Base-by-base conservation (phyloP, 2,113 vertebrate species). In the Syrmaticus mikado region DNA sequence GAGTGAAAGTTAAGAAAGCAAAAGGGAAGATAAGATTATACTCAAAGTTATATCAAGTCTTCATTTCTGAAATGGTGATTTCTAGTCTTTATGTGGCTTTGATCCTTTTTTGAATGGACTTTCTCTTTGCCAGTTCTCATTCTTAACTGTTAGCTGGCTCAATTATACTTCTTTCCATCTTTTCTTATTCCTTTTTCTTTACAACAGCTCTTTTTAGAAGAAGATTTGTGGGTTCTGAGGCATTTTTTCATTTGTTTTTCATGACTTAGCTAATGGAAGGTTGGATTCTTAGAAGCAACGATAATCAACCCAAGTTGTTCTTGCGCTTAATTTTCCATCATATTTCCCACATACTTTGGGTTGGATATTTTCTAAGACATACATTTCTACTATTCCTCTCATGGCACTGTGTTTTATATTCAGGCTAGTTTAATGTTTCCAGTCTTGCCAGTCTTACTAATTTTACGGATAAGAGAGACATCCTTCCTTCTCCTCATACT, bases 221-320 rank as follows among this genome's bases (percentile, higher is more conserved):
- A 70, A 91, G 64, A 87, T 24, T 32, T 11, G 9, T 32, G 53
- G 6, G 17, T 89, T 64, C 64, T 82, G 36, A 87, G 82, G 11
- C 79, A 87, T 92, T 90, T 74, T 57, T 78, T 92, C 34, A 45
- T 30, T 80, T 91, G 16, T 80, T 89, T 76, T 79, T 85, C 10
- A 62, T 24, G 21, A 82, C 65, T 76, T 58, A 79, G n/a, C 40
- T 92, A 76, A 82, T 57, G 52, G 91, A 75, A 91, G 17, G 11
- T 13, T 87, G 3, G 5, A 40, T 91, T 85, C 58, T 65, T 79
- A 61, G 21, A 48, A 89, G 30, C 4, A 85, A 45, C 82, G 18
- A 45, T 45, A 82, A 73, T 9, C n/a, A 85, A 92, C 79, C 3
- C 6, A 0, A 3, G 5, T 46, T 89, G 48, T 85, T 87, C 20